phyloP scores from a whole-genome alignment of 2,888 invertebrate genomes.

The Plebejus melissa region DNA sequence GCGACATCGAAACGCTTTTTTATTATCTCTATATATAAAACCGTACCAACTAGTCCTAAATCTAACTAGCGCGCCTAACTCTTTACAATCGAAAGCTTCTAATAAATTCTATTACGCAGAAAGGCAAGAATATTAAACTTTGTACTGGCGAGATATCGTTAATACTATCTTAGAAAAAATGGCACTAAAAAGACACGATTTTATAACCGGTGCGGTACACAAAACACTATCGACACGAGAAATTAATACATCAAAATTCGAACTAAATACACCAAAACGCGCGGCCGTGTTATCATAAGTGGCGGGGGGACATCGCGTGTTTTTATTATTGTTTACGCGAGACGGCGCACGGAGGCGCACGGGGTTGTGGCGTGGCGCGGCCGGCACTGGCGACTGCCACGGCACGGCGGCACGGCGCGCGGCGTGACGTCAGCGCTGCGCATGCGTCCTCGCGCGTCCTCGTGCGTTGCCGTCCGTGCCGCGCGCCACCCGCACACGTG shows the following conservation, averaged over 20 bases:
- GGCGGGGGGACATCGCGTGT: constrained; percentile 56
- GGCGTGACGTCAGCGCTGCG: constrained; percentile 39
- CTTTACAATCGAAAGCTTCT: constrained; percentile 59
- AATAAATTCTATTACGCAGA: constrained; percentile 59
- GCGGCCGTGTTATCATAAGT: constrained; percentile 55
- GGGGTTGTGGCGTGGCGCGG: constrained; percentile 40
- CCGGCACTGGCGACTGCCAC: constrained; percentile 45
- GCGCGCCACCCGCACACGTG: constrained; percentile 46
- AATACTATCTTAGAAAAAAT: constrained; percentile 62
- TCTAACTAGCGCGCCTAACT: constrained; percentile 66
- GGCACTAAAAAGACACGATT: constrained; percentile 77
- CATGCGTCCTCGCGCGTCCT: constrained; percentile 36
- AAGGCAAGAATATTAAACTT: constrained; percentile 71
- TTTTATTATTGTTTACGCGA: constrained; percentile 63
- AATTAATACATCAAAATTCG: constrained; percentile 67
- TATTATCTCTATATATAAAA: constrained; percentile 41
- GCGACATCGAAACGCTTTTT: constrained; percentile 60
- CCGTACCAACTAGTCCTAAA: constrained; percentile 41
- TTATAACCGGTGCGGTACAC: constrained; percentile 47
- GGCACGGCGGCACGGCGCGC: constrained; percentile 36
- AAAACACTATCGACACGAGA: constrained; percentile 49
- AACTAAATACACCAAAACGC: constrained; percentile 60
- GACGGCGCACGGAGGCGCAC: constrained; percentile 42
- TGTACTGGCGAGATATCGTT: constrained; percentile 71
- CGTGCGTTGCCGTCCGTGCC: constrained; percentile 41